Evolutionary conservation across 2,888 invertebrate genomes (phyloP), one percentile per base, ranked within the genome.

Genomic region (Aleiodes leptofemur): DNA sequence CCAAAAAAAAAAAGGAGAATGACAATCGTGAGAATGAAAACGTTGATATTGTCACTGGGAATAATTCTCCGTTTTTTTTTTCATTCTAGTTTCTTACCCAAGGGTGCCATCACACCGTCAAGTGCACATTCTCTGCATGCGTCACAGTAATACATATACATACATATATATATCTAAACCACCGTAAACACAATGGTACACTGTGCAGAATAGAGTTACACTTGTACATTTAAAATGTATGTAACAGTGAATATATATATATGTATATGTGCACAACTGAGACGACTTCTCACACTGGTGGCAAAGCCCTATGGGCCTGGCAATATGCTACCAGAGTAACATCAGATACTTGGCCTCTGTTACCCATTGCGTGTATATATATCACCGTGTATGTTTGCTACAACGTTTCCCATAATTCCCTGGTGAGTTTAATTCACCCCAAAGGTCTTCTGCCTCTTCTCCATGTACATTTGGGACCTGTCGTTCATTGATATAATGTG

Each of bases 321-420:
- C 88, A 88, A 88, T 88, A 88, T 88, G 88, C 86, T 87, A 85
- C 77, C 76, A 23, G 68, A 75, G 83, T 83, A 77, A 85, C 85
- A 86, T 83, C 81, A 83, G 84, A 87, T 87, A 86, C 87, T 86
- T 34, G 68, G 31, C 66, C 73, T 72, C 57, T 78, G 69, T 66
- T 71, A 70, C 9, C 38, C 64, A 11, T 51, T 64, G 50, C 69
- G 50, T 23, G 23, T 74, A 61, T 61, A 50, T 51, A 38, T 70
- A 64, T 64, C 53, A 13, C 14, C 68, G 68, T 78, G 71, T 55
- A 70, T 69, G 72, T 70, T 74, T 81, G 81, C 82, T 78, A 70
- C 78, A 79, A 80, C 81, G 86, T 88, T 68, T 88, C 88, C 88
- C 88, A 89, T 84, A 85, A 86, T 78, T 87, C 88, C 86, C 88